A percentile compares a stretch with the other conserved stretches of the same genome.
phyloP scores from a whole-genome alignment of 1,140 invertebrate genomes.

The Mylabris phalerata region DNA sequence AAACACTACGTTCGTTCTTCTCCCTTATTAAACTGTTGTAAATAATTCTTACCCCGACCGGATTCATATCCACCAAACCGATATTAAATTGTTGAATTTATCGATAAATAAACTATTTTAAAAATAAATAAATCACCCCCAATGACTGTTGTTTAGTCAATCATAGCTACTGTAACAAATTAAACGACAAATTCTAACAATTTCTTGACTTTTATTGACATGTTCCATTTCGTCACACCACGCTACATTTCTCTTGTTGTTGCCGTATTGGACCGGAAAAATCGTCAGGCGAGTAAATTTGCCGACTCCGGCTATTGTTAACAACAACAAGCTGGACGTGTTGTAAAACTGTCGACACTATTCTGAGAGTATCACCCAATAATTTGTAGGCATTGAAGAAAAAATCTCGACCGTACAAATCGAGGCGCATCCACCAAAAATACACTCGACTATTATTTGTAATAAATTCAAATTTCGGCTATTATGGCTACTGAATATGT shows the following conservation, averaged over 20 bases:
- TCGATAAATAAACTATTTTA: not conserved
- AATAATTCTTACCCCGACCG: slow-evolving; percentile 21
- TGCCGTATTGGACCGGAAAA: not conserved
- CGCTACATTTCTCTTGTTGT: not conserved
- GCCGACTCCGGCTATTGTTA: slow-evolving; percentile 8
- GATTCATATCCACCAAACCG: slow-evolving; percentile 10
- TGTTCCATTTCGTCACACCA: slow-evolving; percentile 4
- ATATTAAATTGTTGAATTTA: not conserved
- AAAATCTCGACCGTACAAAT: not conserved
- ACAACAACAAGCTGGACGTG: not conserved
- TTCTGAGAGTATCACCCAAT: slow-evolving; percentile 5
- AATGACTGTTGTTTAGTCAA: not conserved
- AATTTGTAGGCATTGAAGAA: not conserved
- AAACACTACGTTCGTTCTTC: not conserved
- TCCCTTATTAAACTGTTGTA: slow-evolving; percentile 1
- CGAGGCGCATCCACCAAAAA: not conserved
- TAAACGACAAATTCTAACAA: slow-evolving; percentile 1
- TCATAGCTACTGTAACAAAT: slow-evolving; percentile 21
- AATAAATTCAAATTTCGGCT: slow-evolving; percentile 4
- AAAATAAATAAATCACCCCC: not conserved
- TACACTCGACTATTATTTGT: slow-evolving; percentile 4
- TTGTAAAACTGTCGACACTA: slow-evolving; percentile 21
- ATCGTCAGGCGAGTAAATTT: not conserved
- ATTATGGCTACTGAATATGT: not conserved
- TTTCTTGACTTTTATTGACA: slow-evolving; percentile 16